A percentile compares a stretch with the other conserved stretches of the same genome.
phyloP scores from a whole-genome alignment of 1,140 invertebrate species.

The Brachionus paranguensis region DNA sequence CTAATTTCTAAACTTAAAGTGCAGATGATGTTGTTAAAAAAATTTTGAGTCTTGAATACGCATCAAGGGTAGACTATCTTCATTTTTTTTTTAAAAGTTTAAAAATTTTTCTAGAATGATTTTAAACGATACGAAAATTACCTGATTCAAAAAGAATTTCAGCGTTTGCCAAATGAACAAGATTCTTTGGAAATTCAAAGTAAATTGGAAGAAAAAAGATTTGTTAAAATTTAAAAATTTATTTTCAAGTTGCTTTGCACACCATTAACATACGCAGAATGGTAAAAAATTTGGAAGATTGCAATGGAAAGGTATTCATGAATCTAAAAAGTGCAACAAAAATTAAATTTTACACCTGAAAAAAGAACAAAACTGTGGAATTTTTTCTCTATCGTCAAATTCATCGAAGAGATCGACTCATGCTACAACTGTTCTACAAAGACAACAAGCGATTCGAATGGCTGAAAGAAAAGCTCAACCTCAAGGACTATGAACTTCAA shows the following conservation, averaged over 20 bases:
- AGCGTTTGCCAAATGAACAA: neutral
- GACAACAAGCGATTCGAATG: conserved; percentile 17
- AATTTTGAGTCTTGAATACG: conserved; percentile 5
- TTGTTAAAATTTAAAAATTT: neutral
- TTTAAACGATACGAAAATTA: conserved; percentile 17
- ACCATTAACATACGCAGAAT: neutral
- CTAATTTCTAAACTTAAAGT: neutral
- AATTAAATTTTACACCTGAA: neutral
- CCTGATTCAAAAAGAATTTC: neutral
- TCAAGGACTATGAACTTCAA: neutral
- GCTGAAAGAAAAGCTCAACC: neutral
- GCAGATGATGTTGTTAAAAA: conserved; percentile 2
- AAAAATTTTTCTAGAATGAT: neutral
- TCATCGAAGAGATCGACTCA: conserved; percentile 9
- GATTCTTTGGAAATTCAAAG: conserved; percentile 26
- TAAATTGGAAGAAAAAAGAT: neutral
- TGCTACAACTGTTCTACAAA: neutral
- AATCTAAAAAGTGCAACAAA: neutral
- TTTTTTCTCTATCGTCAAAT: conserved; percentile 23
- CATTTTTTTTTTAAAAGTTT: neutral
- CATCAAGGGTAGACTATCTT: neutral
- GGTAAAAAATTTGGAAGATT: neutral
- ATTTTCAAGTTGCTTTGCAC: neutral
- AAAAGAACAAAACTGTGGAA: conserved; percentile 10
- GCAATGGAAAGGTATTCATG: neutral